A percentile compares a stretch with the other conserved stretches of the same genome.
phyloP scores from a whole-genome alignment of 64 coral and sea anemone genomes.

The Stylophora pistillata region DNA sequence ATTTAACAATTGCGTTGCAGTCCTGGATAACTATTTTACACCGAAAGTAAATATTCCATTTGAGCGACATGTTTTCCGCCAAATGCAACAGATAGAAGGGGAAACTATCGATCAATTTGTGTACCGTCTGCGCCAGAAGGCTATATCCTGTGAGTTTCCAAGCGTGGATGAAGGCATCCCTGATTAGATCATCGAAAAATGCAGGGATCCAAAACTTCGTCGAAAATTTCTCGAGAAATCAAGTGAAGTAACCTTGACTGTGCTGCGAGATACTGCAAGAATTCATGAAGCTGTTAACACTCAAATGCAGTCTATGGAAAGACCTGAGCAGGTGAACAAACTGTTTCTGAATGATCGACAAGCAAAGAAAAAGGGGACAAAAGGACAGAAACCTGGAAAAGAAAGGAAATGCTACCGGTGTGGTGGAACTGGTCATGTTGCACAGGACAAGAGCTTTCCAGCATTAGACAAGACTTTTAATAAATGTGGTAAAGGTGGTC shows the following conservation, averaged over 20 bases:
- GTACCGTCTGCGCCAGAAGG: background rate
- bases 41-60: conserved; percentile 58
- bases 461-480: background rate
- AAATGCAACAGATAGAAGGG: conserved; percentile 43
- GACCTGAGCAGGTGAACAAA: conserved; percentile 23
- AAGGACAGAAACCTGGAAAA: conserved; percentile 1
- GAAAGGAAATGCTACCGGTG: background rate
- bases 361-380: conserved; percentile 3
- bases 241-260: too few relatives aligned
- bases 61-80: conserved; percentile 56
- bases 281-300: conserved; percentile 9
- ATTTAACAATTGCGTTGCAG: too few relatives aligned
- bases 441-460: conserved; percentile 2
- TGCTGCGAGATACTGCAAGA: conserved; percentile 35
- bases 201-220: too few relatives aligned
- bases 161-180: too few relatives aligned
- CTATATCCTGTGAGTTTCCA: too few relatives aligned
- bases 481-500: conserved; percentile 11
- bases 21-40: conserved; percentile 56
- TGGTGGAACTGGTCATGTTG: background rate
- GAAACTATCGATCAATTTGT: conserved; percentile 36
- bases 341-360: background rate
- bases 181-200: too few relatives aligned
- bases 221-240: too few relatives aligned
- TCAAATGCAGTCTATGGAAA: conserved; percentile 54